Evolutionary conservation across 2,797 vertebrate species (phyloP), one percentile per base, ranked within the genome.

Genomic region (Chaetophractus vellerosus): DNA sequence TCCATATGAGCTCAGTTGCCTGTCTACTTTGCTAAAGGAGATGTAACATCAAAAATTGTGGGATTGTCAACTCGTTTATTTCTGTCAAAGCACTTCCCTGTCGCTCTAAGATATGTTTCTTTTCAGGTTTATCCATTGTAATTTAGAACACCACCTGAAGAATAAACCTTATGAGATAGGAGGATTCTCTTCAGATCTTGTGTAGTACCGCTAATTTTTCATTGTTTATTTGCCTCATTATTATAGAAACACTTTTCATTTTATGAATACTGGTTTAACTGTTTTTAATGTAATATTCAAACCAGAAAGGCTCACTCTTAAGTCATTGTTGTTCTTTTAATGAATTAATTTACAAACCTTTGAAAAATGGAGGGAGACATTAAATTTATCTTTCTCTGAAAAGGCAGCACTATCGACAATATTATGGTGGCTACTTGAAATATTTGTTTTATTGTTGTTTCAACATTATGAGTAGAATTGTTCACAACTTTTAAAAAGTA

Each of bases 41-140:
- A 11, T 9, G 21, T 19, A 10, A 52, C 15, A 6, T 26, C 2
- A 6, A 5, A 52, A 85, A 61, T 24, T 36, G 23, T 0, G 0
- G 41, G 52, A 41, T 31, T 41, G 31, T 48, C 38, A 19, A 10
- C 19, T 48, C 57, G 33, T 14, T 14, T 31, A 1, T 57, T 31
- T 50, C 14, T 64, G 12, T 23, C 57, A 63, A 3, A 63, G 45
- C 24, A 33, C 38, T 23, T 81, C 55, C 2, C 31, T 24, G 0
- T 8, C 45, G 19, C 38, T 19, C n/a, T 66, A 3, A 23, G 4
- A 28, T 28, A 28, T 55, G 24, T 45, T 36, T 36, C 68, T 63
- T 23, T 68, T 24, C 10, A 19, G 66, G 33, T 59, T 69, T 59
- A 21, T 9, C 8, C 14, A 2, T 23, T 16, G 2, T 24, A n/a